Conservation (phyloP, 1,140 invertebrate genomes). For the Zaprionus camerounensis region DNA sequence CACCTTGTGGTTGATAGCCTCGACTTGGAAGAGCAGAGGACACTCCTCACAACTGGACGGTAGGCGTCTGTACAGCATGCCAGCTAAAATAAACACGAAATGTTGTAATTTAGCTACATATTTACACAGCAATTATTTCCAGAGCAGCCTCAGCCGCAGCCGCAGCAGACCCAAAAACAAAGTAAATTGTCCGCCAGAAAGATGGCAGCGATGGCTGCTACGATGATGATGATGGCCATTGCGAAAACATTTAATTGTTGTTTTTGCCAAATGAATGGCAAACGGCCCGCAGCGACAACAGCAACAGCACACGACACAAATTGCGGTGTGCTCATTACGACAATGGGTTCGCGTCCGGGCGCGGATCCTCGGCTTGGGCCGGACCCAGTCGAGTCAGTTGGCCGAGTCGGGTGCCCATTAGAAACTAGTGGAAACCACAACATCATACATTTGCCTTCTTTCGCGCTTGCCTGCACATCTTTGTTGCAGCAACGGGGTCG, state of each 20-base stretch:
- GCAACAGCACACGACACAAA: conserved; percentile 71
- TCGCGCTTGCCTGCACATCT: conserved; percentile 66
- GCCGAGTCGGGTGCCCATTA: conserved; percentile 50
- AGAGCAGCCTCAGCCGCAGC: conserved; percentile 42
- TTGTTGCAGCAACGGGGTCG: conserved; percentile 30
- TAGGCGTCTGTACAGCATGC: conserved; percentile 42
- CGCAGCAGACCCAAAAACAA: conserved; percentile 64
- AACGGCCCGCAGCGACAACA: conserved; percentile 68
- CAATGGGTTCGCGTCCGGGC: conserved; percentile 49
- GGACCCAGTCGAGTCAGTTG: conserved; percentile 23
- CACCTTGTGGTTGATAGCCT: conserved; percentile 32
- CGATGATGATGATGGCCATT: conserved; percentile 61
- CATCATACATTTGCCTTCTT: conserved; percentile 73
- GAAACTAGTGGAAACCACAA: conserved; percentile 43
- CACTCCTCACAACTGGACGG: conserved; percentile 30
- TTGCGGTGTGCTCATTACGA: conserved; percentile 80
- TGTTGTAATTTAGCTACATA: conserved; percentile 76
- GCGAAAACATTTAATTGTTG: conserved; percentile 83
- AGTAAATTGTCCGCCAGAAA: conserved; percentile 66
- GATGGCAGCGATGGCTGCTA: conserved; percentile 35
- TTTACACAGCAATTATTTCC: conserved; percentile 79
- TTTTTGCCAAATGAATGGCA: conserved; percentile 82
- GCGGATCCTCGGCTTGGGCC: conserved; percentile 1
- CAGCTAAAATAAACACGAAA: conserved; percentile 77
- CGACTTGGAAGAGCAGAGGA: conserved; percentile 37